These are phyloP conservation scores for Frankliniella fusca DNA, from an alignment of 2,888 invertebrate genomes.

Conservation along the genomic window DNA sequence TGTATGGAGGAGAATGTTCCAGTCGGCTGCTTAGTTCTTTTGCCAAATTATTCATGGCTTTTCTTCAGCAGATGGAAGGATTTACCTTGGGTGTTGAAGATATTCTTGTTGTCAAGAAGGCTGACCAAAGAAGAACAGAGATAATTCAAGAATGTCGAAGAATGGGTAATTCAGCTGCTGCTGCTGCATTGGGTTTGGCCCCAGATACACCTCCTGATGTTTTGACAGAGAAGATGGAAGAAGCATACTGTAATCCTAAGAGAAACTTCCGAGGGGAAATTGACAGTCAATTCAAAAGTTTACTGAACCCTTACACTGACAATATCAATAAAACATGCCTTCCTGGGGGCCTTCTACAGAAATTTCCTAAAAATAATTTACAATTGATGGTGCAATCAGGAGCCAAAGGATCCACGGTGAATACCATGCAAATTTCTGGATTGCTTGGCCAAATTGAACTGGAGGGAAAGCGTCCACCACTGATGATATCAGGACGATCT, in stretches of 20 bases:
- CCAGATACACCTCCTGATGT: conserved; percentile 55
- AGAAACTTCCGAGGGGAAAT: conserved; percentile 66
- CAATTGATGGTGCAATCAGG: conserved; percentile 98
- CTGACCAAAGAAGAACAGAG: conserved; percentile 66
- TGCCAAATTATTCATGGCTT: conserved; percentile 86
- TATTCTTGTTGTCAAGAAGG: conserved; percentile 73
- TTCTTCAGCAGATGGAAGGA: conserved; percentile 76
- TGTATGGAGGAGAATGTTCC: conserved; percentile 87
- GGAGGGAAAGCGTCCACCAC: conserved; percentile 93
- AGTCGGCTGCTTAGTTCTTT: conserved; percentile 80
- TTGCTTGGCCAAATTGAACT: conserved; percentile 96
- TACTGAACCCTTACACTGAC: conserved; percentile 80
- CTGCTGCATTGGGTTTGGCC: conserved; percentile 66
- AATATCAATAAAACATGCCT: conserved; percentile 83
- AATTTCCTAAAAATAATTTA: conserved; percentile 93
- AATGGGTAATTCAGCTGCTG: conserved; percentile 60
- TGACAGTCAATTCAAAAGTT: conserved; percentile 76
- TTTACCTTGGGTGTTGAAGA: conserved; percentile 95
- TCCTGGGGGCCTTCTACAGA: conserved; percentile 74
- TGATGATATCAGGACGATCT: conserved; percentile 88
- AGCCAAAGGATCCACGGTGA: conserved; percentile 95
- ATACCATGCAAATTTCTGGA: conserved; percentile 98
- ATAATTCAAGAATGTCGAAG: conserved; percentile 62
- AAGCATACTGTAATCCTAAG: conserved; percentile 63
- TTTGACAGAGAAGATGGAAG: conserved; percentile 64